A percentile compares a stretch with the other conserved stretches of the same genome.
These are phyloP conservation scores for Numida meleagris DNA, from an alignment of 2,113 vertebrate species.

Conservation along the genomic window DNA sequence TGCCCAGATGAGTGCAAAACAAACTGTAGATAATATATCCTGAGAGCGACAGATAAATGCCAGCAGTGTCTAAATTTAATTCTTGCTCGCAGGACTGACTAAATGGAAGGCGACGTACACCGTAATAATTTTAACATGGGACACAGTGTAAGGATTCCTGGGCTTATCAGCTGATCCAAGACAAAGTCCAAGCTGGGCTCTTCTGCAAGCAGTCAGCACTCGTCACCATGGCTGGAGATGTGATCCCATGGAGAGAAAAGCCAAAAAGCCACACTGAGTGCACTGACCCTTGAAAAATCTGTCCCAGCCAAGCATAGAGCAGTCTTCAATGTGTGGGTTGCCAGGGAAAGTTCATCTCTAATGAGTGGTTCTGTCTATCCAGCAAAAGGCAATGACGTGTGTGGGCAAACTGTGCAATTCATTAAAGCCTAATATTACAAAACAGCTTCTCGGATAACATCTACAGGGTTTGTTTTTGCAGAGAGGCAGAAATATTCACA, in stretches of 20 bases:
- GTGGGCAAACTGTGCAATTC: not conserved
- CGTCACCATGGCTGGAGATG: accelerated
- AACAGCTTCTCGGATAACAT: not conserved
- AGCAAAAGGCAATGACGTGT: not conserved
- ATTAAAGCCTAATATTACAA: not conserved
- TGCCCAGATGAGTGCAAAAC: conserved; percentile 21
- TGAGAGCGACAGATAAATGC: conserved; percentile 28
- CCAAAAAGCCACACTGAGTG: accelerated
- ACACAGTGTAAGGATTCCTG: not conserved
- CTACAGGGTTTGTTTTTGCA: accelerated
- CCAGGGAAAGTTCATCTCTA: not conserved
- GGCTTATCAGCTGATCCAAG: not conserved
- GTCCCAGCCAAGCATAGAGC: accelerated
- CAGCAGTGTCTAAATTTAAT: conserved; percentile 42
- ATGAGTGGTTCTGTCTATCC: not conserved
- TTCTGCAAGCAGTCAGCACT: not conserved
- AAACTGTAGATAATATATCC: conserved; percentile 14
- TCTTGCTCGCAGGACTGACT: not conserved
- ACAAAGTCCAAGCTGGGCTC: accelerated
- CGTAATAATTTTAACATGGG: not conserved
- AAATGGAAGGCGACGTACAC: not conserved
- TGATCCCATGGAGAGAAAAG: not conserved
- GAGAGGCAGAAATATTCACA: not conserved
- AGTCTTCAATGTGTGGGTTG: accelerated
- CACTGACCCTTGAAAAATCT: not conserved